Evolutionary conservation across 2,888 invertebrate species (phyloP), one percentile per base, ranked within the genome.

Genomic region (Tinea pellionella): DNA sequence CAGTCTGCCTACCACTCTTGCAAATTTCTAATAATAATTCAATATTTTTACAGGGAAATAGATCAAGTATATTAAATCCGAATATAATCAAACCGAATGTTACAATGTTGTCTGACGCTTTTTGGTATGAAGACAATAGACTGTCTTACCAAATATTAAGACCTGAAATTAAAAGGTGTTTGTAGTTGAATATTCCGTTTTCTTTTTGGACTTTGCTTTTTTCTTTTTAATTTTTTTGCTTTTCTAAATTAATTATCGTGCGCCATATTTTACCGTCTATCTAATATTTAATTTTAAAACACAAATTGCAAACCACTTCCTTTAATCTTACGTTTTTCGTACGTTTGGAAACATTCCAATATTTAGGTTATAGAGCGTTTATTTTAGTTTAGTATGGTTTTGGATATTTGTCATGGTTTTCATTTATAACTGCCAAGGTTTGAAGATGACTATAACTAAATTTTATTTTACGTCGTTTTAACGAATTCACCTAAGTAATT

Each of bases 51-150:
- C 65, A 87, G 87, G 78, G 80, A 0, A 85, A 85, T 69, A 77
- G 82, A 61, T 75, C 83, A 8, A 80, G 75, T 73, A 69, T 65
- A 37, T 65, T 83, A 41, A 68, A 65, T 60, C 70, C 77, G 0
- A 62, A 68, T 12, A 64, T 68, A 58, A 65, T 61, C 6, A 74
- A 73, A 3, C 64, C 71, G 0, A 74, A 72, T 51, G 64, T 70
- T n/a, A 67, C 71, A 2, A 78, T 88, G 80, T 63, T 74, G 11
- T 74, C 73, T 1, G 85, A 88, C 61, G 86, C 81, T 0, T 85
- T 87, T 64, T 90, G 90, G 89, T 82, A 88, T 60, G 89, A 89
- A 69, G 89, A 90, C 65, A 89, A 88, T 58, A 83, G 89, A 57
- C 71, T 88, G 42, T 71, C 78, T 58, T 88, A 87, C 65, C 85